phyloP scores from a whole-genome alignment of 2,888 invertebrate genomes.

The Nowickia ferox region DNA sequence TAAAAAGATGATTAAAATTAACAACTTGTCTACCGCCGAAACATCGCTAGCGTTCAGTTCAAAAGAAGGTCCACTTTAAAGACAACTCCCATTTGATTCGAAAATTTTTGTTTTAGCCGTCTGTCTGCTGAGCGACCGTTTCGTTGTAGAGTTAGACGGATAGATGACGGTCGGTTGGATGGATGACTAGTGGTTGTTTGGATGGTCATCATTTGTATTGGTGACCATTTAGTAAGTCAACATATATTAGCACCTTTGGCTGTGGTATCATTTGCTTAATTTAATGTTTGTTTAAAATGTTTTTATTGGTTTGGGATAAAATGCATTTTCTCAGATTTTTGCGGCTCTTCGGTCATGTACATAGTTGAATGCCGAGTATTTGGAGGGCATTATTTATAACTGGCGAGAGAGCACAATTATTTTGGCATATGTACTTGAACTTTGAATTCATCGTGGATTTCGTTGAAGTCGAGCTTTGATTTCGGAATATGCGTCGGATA shows the following conservation, averaged over 20 bases:
- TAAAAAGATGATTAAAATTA: conserved; percentile 50
- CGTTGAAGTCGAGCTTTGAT: no score
- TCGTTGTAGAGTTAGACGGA: conserved; percentile 14
- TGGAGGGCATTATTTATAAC: no score
- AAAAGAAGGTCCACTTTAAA: conserved; percentile 18
- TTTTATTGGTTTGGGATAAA: conserved; percentile 20
- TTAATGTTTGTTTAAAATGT: conserved; percentile 50
- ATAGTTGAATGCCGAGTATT: no score
- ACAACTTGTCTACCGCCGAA: conserved; percentile 35
- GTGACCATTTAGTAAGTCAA: conserved; percentile 64
- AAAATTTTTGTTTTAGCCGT: conserved; percentile 2
- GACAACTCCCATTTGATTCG: conserved; percentile 48
- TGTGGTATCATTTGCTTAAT: conserved; percentile 56
- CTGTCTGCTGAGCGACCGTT: not conserved
- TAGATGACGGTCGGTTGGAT: conserved; percentile 1
- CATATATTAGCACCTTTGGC: conserved; percentile 69
- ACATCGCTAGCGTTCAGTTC: conserved; percentile 8
- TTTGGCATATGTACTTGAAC: no score
- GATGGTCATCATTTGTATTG: conserved; percentile 55
- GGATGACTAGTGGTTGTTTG: conserved; percentile 14
- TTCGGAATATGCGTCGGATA: no score
- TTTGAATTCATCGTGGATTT: no score
- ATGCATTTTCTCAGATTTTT: not conserved
- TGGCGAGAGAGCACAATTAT: no score
- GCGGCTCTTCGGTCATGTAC: not conserved